Evolutionary conservation across 1,140 invertebrate species (phyloP).

Genomic region (Magallana ariakensis): DNA sequence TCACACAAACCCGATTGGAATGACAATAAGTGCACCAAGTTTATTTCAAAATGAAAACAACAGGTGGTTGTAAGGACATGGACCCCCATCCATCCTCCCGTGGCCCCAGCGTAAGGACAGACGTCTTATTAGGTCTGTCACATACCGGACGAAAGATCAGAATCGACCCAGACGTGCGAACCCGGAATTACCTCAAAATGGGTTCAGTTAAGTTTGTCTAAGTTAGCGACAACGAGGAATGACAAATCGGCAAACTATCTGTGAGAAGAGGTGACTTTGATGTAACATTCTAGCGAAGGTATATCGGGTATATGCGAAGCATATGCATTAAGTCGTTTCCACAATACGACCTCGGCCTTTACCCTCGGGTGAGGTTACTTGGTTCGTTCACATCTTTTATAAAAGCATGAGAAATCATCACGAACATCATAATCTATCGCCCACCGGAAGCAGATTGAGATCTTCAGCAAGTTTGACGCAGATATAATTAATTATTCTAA

Average conservation of each 20-base stretch:
- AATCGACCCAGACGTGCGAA: background rate
- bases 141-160: background rate
- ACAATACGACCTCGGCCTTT: background rate
- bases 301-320: slow-evolving; percentile 2
- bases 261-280: background rate
- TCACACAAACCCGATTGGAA: slow-evolving; percentile 1
- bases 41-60: too few relatives aligned
- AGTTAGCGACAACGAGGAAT: background rate
- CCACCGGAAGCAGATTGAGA: slow-evolving; percentile 30
- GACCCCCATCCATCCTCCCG: too few relatives aligned
- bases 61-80: too few relatives aligned
- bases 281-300: background rate
- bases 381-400: background rate
- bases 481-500: slow-evolving; percentile 28
- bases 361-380: background rate
- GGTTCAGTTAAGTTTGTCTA: background rate
- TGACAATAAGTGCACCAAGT: background rate
- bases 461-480: slow-evolving; percentile 33
- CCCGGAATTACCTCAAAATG: background rate
- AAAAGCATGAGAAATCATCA: slow-evolving; percentile 12
- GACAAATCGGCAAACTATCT: background rate
- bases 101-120: background rate
- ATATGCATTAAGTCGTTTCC: background rate
- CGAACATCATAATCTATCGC: slow-evolving; percentile 31
- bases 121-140: background rate